Conservation (phyloP, 2,113 vertebrate species). For the Chloropsis hardwickii region DNA sequence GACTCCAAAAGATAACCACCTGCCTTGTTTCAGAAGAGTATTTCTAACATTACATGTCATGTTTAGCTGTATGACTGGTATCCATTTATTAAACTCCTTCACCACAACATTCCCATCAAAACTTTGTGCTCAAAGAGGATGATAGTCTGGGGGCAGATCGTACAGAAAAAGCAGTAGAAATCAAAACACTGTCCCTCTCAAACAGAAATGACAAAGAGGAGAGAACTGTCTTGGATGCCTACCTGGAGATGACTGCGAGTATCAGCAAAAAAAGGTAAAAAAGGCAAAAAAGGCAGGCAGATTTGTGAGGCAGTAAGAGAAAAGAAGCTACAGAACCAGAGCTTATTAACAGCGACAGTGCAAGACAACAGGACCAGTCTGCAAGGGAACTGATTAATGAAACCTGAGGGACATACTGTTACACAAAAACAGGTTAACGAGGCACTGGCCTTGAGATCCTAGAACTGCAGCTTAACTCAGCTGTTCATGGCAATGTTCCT, state of each 20-base stretch:
- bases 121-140: background rate
- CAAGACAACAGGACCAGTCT: background rate
- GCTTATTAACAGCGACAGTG: background rate
- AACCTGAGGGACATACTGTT: background rate
- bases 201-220: background rate
- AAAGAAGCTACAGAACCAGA: background rate
- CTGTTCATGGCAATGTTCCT: background rate
- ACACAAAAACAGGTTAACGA: conserved; percentile 15
- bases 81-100: background rate
- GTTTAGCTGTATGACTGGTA: background rate
- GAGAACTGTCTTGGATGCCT: background rate
- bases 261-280: background rate
- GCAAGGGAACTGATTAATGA: background rate
- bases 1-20: background rate
- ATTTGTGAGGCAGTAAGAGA: background rate
- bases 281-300: background rate
- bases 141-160: background rate
- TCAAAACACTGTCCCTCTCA: background rate
- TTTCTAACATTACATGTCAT: background rate
- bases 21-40: background rate
- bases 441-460: background rate
- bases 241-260: background rate
- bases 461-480: background rate
- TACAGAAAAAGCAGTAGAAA: background rate
- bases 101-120: background rate